Evolutionary conservation across 2,113 vertebrate genomes (phyloP), one percentile per base, ranked within the genome.

Genomic region (Machaerirhynchus nigripectus): DNA sequence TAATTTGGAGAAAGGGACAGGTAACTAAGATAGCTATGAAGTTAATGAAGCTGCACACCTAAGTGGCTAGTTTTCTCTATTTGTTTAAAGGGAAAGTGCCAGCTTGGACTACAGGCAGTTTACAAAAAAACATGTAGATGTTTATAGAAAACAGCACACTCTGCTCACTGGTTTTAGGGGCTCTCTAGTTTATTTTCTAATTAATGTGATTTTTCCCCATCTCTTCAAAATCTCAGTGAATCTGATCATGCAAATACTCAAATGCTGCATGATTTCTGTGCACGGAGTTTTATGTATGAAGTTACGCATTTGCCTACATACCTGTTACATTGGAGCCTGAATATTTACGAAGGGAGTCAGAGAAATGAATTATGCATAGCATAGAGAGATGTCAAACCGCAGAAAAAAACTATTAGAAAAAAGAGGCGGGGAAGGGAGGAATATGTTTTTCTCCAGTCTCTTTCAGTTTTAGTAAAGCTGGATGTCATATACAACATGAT

Each of bases 1-100:
- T 91, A 46, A 57, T 95, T 31, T 69, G 42, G 46, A 69, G 44
- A 91, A 68, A 69, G 28, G 57, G 53, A 81, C 40, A 82, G 57
- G 53, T 87, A 50, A 14, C 65, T 64, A 27, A 65, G 53, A 52
- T 76, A 78, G 31, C n/a, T 70, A 3, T 64, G 65, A 88, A 71
- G 74, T 87, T 90, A 93, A 91, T 68, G 78, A 85, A 87, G 74
- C 81, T 87, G 30, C 57, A 85, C 33, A 83, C 81, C 40, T 71
- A 76, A 73, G 57, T 68, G 49, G n/a, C 26, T 52, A 24, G 21
- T 93, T 89, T 91, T 79, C 4, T 1, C n/a, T 87, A 11, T 71
- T 84, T 92, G 37, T 69, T 75, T 91, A 69, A 84, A 75, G 60
- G 33, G 16, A 89, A 31, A 37, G 64, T 64, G 44, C 31, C n/a